Conservation (phyloP, 2,888 invertebrate genomes). For the Caenorhabditis uteleia region DNA sequence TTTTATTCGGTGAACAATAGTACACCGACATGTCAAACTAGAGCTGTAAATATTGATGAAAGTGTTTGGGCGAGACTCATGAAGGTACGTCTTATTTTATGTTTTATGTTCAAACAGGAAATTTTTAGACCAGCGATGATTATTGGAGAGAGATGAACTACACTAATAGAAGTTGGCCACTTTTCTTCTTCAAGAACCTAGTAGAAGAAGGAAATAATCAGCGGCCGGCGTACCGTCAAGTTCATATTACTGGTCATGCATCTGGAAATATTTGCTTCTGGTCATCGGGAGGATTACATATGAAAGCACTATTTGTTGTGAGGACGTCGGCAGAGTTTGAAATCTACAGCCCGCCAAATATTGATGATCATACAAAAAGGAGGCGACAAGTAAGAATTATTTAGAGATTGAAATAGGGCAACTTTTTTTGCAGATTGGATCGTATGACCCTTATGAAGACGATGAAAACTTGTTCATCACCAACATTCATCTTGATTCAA, state of each 20-base stretch:
- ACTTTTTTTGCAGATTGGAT: no score
- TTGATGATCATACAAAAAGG: neutral
- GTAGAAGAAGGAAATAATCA: slow-evolving; percentile 6
- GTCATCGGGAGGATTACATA: slow-evolving; percentile 16
- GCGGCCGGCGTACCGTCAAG: slow-evolving; percentile 16
- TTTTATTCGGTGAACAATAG: slow-evolving; percentile 28
- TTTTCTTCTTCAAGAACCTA: slow-evolving; percentile 7
- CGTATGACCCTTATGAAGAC: slow-evolving; percentile 30
- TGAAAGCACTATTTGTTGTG: slow-evolving; percentile 11
- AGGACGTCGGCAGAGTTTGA: slow-evolving; percentile 17
- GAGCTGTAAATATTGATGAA: slow-evolving; percentile 18
- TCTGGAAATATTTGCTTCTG: slow-evolving; percentile 28
- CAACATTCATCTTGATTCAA: slow-evolving; percentile 7
- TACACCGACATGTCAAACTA: slow-evolving; percentile 15
- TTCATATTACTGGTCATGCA: slow-evolving; percentile 27
- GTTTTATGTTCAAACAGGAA: neutral
- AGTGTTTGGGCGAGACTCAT: slow-evolving; percentile 14
- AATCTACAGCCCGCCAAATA: neutral
- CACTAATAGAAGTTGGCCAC: slow-evolving; percentile 18
- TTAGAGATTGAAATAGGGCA: no score
- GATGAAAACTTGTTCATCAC: slow-evolving; percentile 19
- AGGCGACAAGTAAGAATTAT: no score
- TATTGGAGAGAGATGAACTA: slow-evolving; percentile 12
- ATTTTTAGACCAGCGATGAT: slow-evolving; percentile 8
- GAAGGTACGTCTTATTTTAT: slow-evolving; percentile 1